phyloP scores from a whole-genome alignment of 2,113 vertebrate genomes.

The Rhinopithecus roxellana region DNA sequence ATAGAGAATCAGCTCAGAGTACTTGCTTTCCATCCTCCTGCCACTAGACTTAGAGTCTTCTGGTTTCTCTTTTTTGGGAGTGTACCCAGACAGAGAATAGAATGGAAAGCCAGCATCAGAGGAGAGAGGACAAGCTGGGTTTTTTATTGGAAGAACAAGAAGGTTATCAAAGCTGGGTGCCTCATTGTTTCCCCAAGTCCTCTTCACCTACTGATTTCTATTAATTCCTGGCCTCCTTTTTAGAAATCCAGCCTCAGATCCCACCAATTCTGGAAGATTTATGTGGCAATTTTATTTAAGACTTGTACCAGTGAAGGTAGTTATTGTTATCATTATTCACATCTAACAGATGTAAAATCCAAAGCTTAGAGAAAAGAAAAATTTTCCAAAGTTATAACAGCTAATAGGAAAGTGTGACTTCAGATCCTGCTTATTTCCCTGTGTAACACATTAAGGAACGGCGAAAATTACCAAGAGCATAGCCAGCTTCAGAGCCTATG shows the following conservation, averaged over 20 bases:
- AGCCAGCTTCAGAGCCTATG: fast-evolving
- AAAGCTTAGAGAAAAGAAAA: neutral
- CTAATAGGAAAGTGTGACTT: neutral
- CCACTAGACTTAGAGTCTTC: neutral
- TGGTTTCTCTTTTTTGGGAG: neutral
- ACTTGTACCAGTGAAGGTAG: neutral
- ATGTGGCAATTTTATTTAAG: neutral
- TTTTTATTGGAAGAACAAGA: neutral
- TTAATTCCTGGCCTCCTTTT: neutral
- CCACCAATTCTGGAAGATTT: neutral
- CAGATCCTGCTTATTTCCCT: neutral
- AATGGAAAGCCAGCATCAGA: neutral
- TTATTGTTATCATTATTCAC: neutral
- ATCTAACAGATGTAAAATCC: neutral
- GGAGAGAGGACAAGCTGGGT: neutral
- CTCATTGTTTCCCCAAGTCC: neutral
- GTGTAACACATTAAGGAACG: fast-evolving
- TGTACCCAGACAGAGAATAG: neutral
- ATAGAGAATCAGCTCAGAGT: neutral
- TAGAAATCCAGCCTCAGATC: neutral
- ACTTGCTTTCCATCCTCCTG: neutral
- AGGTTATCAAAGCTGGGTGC: neutral
- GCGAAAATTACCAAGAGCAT: neutral
- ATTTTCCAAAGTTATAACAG: neutral
- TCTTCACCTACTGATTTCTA: neutral